Percentiles rank a stretch among this genome's conserved stretches.
These are phyloP conservation scores for Ellobium chinense DNA, from an alignment of 2,888 invertebrate species.

Conservation along the genomic window DNA sequence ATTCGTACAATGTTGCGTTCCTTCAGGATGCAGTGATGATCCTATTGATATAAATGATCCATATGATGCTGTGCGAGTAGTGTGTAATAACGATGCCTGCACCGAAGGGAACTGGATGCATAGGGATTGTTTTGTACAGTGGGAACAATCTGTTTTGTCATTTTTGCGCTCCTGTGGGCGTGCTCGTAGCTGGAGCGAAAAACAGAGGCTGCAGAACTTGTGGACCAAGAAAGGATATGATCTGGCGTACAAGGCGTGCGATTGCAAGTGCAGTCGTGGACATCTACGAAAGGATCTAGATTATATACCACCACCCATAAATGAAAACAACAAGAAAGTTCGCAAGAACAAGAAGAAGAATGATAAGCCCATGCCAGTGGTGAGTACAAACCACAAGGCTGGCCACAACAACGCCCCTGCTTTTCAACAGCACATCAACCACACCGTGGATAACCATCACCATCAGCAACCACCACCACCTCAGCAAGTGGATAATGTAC, in stretches of 20 bases:
- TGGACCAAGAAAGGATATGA: slow-evolving; percentile 99
- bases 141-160: slow-evolving; percentile 93
- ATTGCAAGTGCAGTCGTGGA: slow-evolving; percentile 94
- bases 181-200: slow-evolving; percentile 96
- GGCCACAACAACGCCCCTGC: slow-evolving; percentile 78
- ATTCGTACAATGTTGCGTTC: slow-evolving; percentile 65
- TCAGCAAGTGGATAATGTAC: slow-evolving; percentile 34
- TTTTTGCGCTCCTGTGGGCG: slow-evolving; percentile 94
- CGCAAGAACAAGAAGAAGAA: slow-evolving; percentile 85
- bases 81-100: slow-evolving; percentile 97
- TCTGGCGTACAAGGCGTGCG: slow-evolving; percentile 95
- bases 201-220: slow-evolving; percentile 94
- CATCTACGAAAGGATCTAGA: slow-evolving; percentile 96
- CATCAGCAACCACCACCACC: slow-evolving; percentile 10
- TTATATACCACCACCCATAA: slow-evolving; percentile 85
- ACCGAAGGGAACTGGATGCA: slow-evolving; percentile 95
- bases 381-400: slow-evolving; percentile 73
- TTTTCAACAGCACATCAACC: slow-evolving; percentile 81
- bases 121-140: slow-evolving; percentile 95
- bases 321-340: slow-evolving; percentile 78
- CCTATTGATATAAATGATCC: slow-evolving; percentile 69
- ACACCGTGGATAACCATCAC: slow-evolving; percentile 41
- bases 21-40: slow-evolving; percentile 64
- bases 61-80: slow-evolving; percentile 86
- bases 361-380: slow-evolving; percentile 83